A percentile compares a stretch with the other conserved stretches of the same genome.
These are phyloP conservation scores for Proctacanthus coquilletti DNA, from an alignment of 1,140 invertebrate genomes.

Conservation along the genomic window DNA sequence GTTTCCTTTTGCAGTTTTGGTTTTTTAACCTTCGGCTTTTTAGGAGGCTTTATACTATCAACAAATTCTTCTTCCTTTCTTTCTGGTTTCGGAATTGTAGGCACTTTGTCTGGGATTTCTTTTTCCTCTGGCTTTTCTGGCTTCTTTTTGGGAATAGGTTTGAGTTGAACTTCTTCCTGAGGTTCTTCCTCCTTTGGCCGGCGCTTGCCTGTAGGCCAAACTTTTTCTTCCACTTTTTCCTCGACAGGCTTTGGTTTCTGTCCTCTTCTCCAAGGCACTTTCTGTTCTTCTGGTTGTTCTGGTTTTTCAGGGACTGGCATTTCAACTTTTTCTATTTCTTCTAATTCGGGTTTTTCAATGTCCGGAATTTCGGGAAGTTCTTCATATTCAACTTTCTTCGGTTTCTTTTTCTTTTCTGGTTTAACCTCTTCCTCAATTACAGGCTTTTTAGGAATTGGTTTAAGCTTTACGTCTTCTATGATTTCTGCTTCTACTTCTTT, in stretches of 20 bases:
- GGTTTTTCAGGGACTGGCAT: neutral
- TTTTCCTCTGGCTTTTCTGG: conserved; percentile 16
- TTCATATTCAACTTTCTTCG: conserved; percentile 1
- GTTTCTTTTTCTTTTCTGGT: too few species aligned
- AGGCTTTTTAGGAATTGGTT: conserved; percentile 16
- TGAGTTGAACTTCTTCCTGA: conserved; percentile 22
- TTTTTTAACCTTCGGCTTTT: conserved; percentile 23
- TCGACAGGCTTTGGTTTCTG: conserved; percentile 11
- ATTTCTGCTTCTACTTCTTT: conserved; percentile 28
- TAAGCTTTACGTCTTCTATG: conserved; percentile 22
- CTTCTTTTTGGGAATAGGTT: conserved; percentile 17
- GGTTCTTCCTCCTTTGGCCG: conserved; percentile 26
- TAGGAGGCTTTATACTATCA: conserved; percentile 17
- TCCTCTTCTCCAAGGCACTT: conserved; percentile 9
- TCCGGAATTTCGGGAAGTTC: neutral
- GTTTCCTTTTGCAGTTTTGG: conserved; percentile 23
- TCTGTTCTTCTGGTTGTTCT: conserved; percentile 7
- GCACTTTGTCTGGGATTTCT: conserved; percentile 10
- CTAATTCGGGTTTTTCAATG: neutral
- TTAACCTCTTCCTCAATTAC: conserved; percentile 8
- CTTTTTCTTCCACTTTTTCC: conserved; percentile 19
- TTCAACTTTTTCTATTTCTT: neutral
- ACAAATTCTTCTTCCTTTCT: conserved; percentile 13
- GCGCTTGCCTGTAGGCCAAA: conserved; percentile 31
- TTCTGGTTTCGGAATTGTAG: conserved; percentile 17